phyloP scores from a whole-genome alignment of 2,797 vertebrate species.

The Sebastes minor region DNA sequence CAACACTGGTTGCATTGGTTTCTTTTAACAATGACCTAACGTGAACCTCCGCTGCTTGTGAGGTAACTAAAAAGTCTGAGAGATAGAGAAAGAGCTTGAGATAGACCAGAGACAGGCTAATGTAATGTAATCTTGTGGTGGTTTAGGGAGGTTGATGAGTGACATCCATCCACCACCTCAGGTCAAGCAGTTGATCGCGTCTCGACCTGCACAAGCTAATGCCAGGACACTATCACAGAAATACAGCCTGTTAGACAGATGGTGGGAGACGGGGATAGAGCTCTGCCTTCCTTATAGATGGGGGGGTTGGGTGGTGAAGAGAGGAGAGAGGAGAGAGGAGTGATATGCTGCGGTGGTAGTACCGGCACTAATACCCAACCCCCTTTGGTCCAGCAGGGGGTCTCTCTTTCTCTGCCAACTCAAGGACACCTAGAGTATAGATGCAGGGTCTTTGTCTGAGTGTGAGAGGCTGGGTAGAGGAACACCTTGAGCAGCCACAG shows the following conservation, averaged over 20 bases:
- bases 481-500: slow-evolving; percentile 25
- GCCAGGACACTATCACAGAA: slow-evolving; percentile 50
- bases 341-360: slow-evolving; percentile 12
- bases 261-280: slow-evolving; percentile 43
- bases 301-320: slow-evolving; percentile 48
- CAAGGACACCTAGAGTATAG: slow-evolving; percentile 35
- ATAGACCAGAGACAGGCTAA: not conserved
- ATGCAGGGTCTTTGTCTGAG: slow-evolving; percentile 49
- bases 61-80: not conserved
- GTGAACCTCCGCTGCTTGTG: not conserved
- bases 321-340: slow-evolving; percentile 15
- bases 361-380: slow-evolving; percentile 36
- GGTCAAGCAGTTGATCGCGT: slow-evolving; percentile 34
- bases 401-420: slow-evolving; percentile 49
- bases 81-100: not conserved
- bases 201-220: slow-evolving; percentile 12
- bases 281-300: slow-evolving; percentile 37
- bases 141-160: not conserved
- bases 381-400: slow-evolving; percentile 34
- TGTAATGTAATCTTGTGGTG: not conserved
- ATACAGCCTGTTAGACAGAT: slow-evolving; percentile 73
- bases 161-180: slow-evolving; percentile 1
- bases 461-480: not conserved
- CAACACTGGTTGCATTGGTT: not conserved
- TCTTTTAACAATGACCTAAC: not conserved